Percentiles rank a stretch among this genome's conserved stretches.
Evolutionary conservation across 2,797 vertebrate species (phyloP).

Genomic region (Remorina albescens): DNA sequence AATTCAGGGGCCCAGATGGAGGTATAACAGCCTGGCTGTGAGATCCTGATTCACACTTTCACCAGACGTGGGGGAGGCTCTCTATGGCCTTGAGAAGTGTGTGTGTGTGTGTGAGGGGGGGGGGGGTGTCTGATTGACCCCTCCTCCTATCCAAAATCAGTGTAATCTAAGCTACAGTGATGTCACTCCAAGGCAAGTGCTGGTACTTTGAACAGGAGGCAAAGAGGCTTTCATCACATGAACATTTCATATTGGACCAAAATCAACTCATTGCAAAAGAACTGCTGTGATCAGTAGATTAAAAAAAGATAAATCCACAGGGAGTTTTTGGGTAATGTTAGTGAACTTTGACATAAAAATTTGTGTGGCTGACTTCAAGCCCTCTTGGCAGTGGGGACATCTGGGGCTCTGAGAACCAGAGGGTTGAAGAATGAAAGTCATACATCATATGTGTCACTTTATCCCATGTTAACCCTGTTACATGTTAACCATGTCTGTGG

Average conservation of each 20-base stretch:
- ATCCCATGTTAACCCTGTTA: neutral
- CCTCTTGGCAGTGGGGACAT: neutral
- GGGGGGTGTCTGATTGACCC: constrained; percentile 18
- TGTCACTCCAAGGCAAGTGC: constrained; percentile 43
- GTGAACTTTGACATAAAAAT: neutral
- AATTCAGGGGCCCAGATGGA: constrained; percentile 82
- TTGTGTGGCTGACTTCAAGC: neutral
- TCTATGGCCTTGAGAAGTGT: constrained; percentile 27
- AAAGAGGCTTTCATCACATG: constrained; percentile 16
- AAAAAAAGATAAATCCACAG: neutral
- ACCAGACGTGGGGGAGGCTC: constrained; percentile 57
- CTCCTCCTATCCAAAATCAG: constrained; percentile 42
- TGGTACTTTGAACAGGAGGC: constrained; percentile 23
- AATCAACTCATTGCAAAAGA: neutral
- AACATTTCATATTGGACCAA: neutral
- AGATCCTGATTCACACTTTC: constrained; percentile 67
- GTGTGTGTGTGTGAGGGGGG: too few relatives aligned
- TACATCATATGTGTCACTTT: neutral
- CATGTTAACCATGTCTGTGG: too few relatives aligned
- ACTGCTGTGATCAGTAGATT: neutral
- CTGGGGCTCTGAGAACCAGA: neutral
- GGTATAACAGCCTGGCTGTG: constrained; percentile 64
- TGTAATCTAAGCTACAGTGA: constrained; percentile 48
- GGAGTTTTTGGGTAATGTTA: neutral
- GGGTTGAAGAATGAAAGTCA: neutral